Base-by-base conservation (phyloP, 2,797 vertebrate genomes). In the Phataginus tetradactyla region DNA sequence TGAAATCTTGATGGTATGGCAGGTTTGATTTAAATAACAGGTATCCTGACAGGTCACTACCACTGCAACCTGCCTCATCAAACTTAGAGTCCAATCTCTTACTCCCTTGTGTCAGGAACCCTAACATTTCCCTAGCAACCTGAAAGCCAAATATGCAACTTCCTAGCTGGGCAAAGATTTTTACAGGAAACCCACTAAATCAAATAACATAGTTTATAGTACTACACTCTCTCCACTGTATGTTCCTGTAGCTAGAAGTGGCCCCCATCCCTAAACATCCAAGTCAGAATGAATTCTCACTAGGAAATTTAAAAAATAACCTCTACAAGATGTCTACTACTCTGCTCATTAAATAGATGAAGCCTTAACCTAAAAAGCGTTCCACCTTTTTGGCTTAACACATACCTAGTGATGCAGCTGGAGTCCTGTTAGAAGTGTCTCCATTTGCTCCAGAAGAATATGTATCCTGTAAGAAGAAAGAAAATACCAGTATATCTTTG, bases 401-500 rank as follows among this genome's bases (percentile, higher is more conserved):
- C 98, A 53, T 98, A 98, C 98, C 98, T 8, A 97, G 63, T 11
- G 68, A 97, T n/a, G 80, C 96, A 27, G n/a, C 21, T 18, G 29
- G 61, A 93, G 21, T 64, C 80, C 95, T 98, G 4, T 59, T 90
- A 96, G 93, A 96, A 0, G 57, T 94, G 1, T 95, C 8, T 34
- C 90, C 95, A 90, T 94, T 81, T 55, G 94, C 86, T 91, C 93
- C 96, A 90, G 95, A 97, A 96, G 97, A 95, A 72, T 96, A 97
- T 32, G 53, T 96, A 79, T 96, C 79, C 98, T 98, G 53, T 11
- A 96, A 77, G 51, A 87, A 92, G 1, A 2, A 69, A 80, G 34
- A 13, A 9, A 96, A 92, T 4, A 84, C 1, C 29, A 13, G 78
- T 83, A 94, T 78, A 53, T 27, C 79, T 78, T 39, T 69, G n/a